Base-by-base conservation (phyloP, 2,113 vertebrate species). In the Penelope pileata region DNA sequence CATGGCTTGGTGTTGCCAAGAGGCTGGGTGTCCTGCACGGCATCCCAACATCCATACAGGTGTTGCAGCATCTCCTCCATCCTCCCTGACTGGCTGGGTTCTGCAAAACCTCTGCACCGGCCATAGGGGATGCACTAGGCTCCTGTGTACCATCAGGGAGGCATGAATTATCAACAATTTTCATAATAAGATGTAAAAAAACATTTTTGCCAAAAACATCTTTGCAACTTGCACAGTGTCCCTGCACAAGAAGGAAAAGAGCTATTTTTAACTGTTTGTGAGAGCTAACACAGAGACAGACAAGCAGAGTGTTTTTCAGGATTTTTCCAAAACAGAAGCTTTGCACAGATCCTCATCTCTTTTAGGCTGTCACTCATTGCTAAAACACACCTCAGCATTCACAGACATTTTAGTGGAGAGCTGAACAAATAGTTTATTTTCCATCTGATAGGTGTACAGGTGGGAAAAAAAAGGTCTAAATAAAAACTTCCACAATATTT, bases 401-500 rank as follows among this genome's bases (percentile, higher is more conserved):
- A 88, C 23, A 72, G 43, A 21, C 24, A 42, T 16, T 74, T 90
- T 56, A 86, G 78, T 60, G n/a, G 16, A 34, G 15, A 0, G 0
- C 42, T 90, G 64, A 96, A 74, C 76, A 93, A 93, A 95, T 90
- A 90, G 79, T 83, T 91, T 74, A 86, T 92, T 89, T 93, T 75
- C 80, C 8, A 59, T 34, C 34, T 11, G 10, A 77, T 29, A 67
- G 68, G 38, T 0, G 0, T 38, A 73, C 3, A 15, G 32, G 8
- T 17, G 30, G 26, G 1, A 1, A 3, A 40, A 43, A 74, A 68
- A 63, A 63, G 6, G 43, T 60, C 69, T 84, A 76, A 56, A 78
- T 74, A 90, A 84, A 93, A 95, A 47, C 56, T 90, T 93, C 32
- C 86, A 92, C 36, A 86, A 72, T 95, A 91, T 96, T 96, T 96